Conservation (phyloP, 2,113 vertebrate genomes). For the Misgurnus anguillicaudatus region DNA sequence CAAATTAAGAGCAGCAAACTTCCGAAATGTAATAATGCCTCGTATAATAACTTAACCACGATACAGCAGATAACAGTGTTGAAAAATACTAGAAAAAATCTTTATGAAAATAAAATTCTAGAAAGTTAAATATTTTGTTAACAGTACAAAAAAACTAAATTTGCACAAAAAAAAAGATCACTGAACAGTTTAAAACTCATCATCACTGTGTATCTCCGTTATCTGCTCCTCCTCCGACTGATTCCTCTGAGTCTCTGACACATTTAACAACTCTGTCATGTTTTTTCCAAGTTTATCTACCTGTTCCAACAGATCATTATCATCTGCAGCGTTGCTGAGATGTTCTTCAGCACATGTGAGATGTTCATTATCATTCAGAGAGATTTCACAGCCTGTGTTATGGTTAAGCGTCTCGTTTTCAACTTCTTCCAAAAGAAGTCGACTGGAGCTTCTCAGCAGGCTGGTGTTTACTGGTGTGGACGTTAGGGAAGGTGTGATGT, state of each 20-base stretch:
- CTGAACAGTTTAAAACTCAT: slow-evolving; percentile 66
- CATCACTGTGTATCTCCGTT: slow-evolving; percentile 60
- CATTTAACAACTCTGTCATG: slow-evolving; percentile 62
- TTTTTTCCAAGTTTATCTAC: slow-evolving; percentile 66
- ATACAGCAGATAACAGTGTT: neutral
- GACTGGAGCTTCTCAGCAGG: slow-evolving; percentile 43
- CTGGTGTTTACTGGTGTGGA: slow-evolving; percentile 38
- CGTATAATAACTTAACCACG: neutral
- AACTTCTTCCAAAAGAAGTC: slow-evolving; percentile 14
- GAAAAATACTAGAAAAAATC: neutral
- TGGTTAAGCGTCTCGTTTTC: slow-evolving; percentile 28
- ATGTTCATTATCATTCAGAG: slow-evolving; percentile 13
- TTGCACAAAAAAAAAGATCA: neutral
- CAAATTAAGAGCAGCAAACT: neutral
- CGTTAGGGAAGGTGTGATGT: slow-evolving; percentile 16
- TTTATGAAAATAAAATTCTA: neutral
- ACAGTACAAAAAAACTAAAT: no score
- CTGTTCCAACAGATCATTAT: slow-evolving; percentile 47
- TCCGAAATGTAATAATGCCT: neutral
- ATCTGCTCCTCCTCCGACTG: slow-evolving; percentile 44
- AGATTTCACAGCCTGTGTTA: slow-evolving; percentile 30
- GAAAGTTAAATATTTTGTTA: no score
- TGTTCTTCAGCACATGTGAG: slow-evolving; percentile 36
- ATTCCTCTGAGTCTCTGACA: slow-evolving; percentile 57
- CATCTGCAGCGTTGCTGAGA: slow-evolving; percentile 33